Evolutionary conservation across 2,113 vertebrate genomes (phyloP).

Genomic region (Sapajus apella): DNA sequence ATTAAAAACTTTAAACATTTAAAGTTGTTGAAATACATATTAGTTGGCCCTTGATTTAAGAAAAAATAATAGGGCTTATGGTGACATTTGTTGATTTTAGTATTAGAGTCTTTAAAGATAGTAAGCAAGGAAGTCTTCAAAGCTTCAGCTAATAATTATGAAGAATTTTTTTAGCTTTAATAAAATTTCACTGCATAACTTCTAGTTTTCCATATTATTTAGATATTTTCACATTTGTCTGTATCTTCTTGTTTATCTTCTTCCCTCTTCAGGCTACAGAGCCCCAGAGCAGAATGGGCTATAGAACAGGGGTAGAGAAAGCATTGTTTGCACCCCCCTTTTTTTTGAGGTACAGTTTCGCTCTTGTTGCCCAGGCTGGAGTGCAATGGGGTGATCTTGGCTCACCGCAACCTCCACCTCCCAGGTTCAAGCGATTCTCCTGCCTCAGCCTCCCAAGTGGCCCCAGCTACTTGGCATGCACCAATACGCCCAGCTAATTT

Average conservation of each 20-base stretch:
- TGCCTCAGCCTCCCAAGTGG: too few species aligned
- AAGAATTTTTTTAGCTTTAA: slow-evolving; percentile 14
- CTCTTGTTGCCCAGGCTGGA: too few species aligned
- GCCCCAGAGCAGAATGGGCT: background rate
- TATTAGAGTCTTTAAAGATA: background rate
- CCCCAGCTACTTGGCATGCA: too few species aligned
- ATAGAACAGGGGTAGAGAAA: background rate
- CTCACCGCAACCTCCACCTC: too few species aligned
- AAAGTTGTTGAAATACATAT: background rate
- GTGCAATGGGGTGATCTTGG: too few species aligned
- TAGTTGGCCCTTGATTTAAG: background rate
- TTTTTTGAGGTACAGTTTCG: too few species aligned
- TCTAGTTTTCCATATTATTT: background rate
- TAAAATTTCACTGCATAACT: background rate
- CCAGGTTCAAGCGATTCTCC: too few species aligned
- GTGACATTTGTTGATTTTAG: background rate
- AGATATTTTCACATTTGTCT: background rate
- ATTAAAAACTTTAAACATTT: background rate
- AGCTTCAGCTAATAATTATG: slow-evolving; percentile 7
- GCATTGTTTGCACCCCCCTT: background rate
- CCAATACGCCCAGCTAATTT: too few species aligned
- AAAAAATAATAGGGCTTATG: background rate
- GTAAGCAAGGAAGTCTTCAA: background rate
- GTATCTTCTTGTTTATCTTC: background rate
- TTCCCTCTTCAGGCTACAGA: slow-evolving; percentile 3